Evolutionary conservation across 1,140 invertebrate species (phyloP), one percentile per base, ranked within the genome.

Genomic region (Lasioglossum baleicum): DNA sequence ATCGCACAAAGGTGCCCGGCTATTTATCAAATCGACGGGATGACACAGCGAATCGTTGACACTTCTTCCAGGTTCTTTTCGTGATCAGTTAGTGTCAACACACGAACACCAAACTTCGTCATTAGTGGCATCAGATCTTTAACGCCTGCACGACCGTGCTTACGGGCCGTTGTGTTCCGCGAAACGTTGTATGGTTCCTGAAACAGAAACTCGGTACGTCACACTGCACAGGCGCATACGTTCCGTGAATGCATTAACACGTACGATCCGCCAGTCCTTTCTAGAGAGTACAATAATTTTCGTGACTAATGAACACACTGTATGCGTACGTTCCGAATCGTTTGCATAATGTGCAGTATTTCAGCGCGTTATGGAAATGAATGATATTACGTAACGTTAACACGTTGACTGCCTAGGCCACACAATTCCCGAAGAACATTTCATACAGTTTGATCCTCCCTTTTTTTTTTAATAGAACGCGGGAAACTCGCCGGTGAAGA

Each of bases 91-190:
- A 87, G 84, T 83, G 85, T 81, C 85, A 86, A 86, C 81, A 81
- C 64, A 75, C 66, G 84, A 76, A 81, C 84, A 83, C 74, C 63
- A 63, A 77, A 31, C 60, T 83, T 65, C 85, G 85, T 87, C 85
- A 87, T 87, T 87, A 87, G 82, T 77, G 85, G 75, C 84, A 73
- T 87, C 84, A 87, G 85, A 87, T 87, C 85, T 85, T 85, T 88
- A 89, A 87, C 86, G 85, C 83, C 80, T 88, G 86, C 86, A 89
- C 88, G 88, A 88, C 79, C 84, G 76, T 75, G 81, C 79, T 71
- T 81, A 74, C 75, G 66, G 78, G 76, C 60, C 70, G 61, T 77
- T 78, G 76, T 71, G 81, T 87, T 87, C 84, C 75, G 72, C 85
- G 82, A 87, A 86, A 77, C 77, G 72, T 83, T 56, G 68, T 63